A percentile compares a stretch with the other conserved stretches of the same genome.
Conservation (phyloP, 1,140 invertebrate species). For the Zeugodacus cucurbitae region DNA sequence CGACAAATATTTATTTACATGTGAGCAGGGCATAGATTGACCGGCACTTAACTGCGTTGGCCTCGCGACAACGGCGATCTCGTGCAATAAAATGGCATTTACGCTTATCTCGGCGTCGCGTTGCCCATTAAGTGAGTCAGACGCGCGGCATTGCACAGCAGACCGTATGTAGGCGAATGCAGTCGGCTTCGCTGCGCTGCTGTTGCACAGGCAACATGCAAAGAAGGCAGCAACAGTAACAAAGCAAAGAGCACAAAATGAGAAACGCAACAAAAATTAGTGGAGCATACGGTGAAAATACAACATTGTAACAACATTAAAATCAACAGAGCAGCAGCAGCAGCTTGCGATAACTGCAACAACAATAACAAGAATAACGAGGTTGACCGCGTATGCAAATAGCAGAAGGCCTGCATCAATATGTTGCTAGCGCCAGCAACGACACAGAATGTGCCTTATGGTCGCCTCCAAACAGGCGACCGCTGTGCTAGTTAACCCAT, state of each 20-base stretch:
- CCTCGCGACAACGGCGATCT: background rate
- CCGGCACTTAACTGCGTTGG: slow-evolving; percentile 27
- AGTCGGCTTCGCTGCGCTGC: no score
- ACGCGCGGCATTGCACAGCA: no score
- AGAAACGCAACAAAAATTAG: slow-evolving; percentile 2
- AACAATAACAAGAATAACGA: background rate
- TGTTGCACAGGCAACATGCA: background rate
- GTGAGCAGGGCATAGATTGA: background rate
- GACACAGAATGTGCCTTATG: background rate
- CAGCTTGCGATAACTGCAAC: slow-evolving; percentile 3
- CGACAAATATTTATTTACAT: background rate
- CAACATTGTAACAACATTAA: slow-evolving; percentile 9
- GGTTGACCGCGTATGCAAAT: background rate
- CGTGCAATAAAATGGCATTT: slow-evolving; percentile 27
- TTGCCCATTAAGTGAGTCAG: slow-evolving; percentile 26
- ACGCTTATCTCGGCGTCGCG: slow-evolving; percentile 12
- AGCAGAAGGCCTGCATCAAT: background rate
- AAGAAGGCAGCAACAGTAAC: background rate
- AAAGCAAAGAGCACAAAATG: background rate
- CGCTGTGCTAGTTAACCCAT: background rate
- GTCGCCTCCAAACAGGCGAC: background rate
- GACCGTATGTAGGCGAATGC: background rate
- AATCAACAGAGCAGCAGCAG: background rate
- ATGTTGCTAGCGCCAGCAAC: slow-evolving; percentile 7
- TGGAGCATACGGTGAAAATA: background rate